Evolutionary conservation across 2,113 vertebrate species (phyloP), one percentile per base, ranked within the genome.

Genomic region (Agelaius tricolor): DNA sequence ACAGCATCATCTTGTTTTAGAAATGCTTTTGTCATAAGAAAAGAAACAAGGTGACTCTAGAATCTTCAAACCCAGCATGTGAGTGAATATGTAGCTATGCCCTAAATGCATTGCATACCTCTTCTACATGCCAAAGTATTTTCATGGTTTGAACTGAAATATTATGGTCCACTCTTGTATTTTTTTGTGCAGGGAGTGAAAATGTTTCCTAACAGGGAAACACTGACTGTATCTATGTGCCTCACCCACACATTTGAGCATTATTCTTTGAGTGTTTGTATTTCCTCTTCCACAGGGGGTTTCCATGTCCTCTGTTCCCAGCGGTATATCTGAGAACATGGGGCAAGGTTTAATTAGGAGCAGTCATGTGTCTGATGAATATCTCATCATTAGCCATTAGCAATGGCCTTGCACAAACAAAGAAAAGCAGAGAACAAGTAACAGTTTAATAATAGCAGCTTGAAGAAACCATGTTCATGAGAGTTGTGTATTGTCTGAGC

Each of bases 311-410:
- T 91, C 83, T 95, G 76, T 87, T 95, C 88, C 44, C 95, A 94
- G 90, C 44, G 22, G 76, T 90, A 67, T 94, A 84, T 94, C 89
- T 94, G 84, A 93, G 82, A 94, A 96, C 80, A 46, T 27, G 83
- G 73, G 92, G 47, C 93, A 96, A 93, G 85, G 57, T 96, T 95
- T 96, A 95, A 96, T 96, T 96, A 95, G 97, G 55, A 95, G 62
- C 89, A 94, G 73, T 96, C 92, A 74, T 93, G 76, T 78, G 95
- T 93, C 92, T 97, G 87, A 96, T 95, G 28, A 94, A 67, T 97
- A 86, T 95, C 91, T 96, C 69, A 49, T 96, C 68, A 83, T 89
- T 95, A 96, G 37, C 90, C 72, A 93, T 89, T 96, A 95, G 47
- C 84, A 76, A 31, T 62, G 46, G 87, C 78, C 76, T 91, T 87